Evolutionary conservation across 2,113 vertebrate species (phyloP).

Genomic region (Sphyrna mokarran): DNA sequence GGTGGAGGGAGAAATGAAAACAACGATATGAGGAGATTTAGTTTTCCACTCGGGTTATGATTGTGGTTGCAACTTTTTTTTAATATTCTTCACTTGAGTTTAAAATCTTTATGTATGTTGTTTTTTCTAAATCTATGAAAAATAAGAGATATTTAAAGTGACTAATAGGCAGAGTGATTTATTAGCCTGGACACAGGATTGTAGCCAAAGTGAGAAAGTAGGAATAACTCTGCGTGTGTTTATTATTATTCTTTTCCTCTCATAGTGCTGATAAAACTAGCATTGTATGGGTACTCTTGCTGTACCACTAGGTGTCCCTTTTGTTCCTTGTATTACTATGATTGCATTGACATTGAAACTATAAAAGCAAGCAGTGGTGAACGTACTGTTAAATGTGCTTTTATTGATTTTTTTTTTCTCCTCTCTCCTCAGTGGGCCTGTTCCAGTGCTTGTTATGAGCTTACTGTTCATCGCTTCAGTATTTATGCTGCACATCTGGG

Average conservation of each 20-base stretch:
- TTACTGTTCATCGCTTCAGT: conserved; percentile 98
- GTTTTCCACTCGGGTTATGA: background rate
- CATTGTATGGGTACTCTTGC: background rate
- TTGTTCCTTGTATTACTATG: conserved; percentile 10
- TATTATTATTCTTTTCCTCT: background rate
- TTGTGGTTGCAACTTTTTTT: background rate
- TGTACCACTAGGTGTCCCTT: conserved; percentile 35
- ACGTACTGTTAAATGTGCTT: conserved; percentile 14
- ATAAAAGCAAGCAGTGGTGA: conserved; percentile 21
- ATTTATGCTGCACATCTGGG: conserved; percentile 99
- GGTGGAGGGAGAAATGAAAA: background rate
- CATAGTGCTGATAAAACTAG: background rate
- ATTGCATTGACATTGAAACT: background rate
- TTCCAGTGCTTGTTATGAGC: conserved; percentile 98
- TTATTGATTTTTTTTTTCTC: conserved; percentile 31
- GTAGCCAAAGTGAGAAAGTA: background rate
- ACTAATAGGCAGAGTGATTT: background rate
- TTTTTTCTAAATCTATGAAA: background rate
- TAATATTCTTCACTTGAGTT: background rate
- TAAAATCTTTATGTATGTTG: background rate
- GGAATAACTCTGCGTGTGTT: background rate
- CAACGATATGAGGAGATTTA: background rate
- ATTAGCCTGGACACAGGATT: background rate
- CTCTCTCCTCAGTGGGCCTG: conserved; percentile 74
- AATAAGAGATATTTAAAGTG: background rate